phyloP scores from a whole-genome alignment of 2,113 vertebrate species.

The Mastomys natalensis region DNA sequence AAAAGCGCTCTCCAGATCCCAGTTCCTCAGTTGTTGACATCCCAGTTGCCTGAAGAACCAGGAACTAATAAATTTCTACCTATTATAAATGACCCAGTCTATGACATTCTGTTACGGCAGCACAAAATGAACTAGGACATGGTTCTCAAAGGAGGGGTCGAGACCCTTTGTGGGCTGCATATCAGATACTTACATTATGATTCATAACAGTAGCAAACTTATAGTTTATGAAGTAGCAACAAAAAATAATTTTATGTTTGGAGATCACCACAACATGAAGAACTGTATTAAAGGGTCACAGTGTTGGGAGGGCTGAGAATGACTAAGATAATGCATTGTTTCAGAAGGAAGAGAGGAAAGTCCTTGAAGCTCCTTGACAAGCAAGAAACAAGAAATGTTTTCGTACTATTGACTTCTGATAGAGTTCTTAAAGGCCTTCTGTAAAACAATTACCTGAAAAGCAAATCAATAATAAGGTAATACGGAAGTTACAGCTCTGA shows the following conservation, averaged over 20 bases:
- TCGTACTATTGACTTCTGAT: not conserved
- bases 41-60: not conserved
- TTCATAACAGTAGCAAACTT: not conserved
- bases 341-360: not conserved
- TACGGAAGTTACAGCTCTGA: not conserved
- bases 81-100: not conserved
- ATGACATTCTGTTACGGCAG: not conserved
- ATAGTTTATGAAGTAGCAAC: not conserved
- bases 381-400: not conserved
- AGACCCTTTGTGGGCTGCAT: not conserved
- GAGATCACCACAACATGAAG: not conserved
- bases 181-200: not conserved
- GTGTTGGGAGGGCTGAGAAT: not conserved
- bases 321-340: not conserved
- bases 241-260: not conserved
- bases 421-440: conserved; percentile 15
- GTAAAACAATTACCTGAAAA: not conserved
- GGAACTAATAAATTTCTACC: not conserved
- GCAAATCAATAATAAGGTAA: not conserved
- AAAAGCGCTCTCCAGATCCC: not conserved
- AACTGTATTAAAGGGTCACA: not conserved
- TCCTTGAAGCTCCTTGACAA: not conserved
- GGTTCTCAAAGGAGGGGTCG: not conserved
- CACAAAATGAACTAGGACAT: not conserved
- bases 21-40: not conserved